Evolutionary conservation across 1,140 invertebrate species (phyloP).

Genomic region (Megathymus violae): DNA sequence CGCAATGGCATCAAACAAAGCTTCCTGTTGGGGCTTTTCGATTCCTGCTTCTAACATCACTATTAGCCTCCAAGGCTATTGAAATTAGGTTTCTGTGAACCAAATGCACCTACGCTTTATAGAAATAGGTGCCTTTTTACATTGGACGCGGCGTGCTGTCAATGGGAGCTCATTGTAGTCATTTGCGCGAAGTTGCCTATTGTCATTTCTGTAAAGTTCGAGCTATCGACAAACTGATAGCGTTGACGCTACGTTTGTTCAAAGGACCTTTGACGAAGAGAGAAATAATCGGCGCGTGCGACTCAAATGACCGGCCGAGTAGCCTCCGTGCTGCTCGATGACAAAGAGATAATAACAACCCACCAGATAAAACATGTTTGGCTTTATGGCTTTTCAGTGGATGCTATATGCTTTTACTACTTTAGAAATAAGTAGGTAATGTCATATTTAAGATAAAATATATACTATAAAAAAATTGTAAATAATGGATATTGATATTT

Average conservation of each 20-base stretch:
- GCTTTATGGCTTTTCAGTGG: not conserved
- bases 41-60: conserved; percentile 37
- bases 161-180: conserved; percentile 61
- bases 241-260: conserved; percentile 62
- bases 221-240: conserved; percentile 73
- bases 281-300: conserved; percentile 59
- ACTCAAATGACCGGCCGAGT: conserved; percentile 46
- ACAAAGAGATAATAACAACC: not conserved
- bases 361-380: not conserved
- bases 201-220: conserved; percentile 69
- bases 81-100: conserved; percentile 26
- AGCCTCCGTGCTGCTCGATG: conserved; percentile 11
- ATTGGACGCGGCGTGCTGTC: conserved; percentile 58
- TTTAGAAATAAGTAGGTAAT: too few species aligned
- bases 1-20: conserved; percentile 13
- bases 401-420: not conserved
- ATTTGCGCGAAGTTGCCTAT: conserved; percentile 69
- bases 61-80: conserved; percentile 33
- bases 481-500: too few species aligned
- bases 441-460: too few species aligned
- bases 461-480: too few species aligned
- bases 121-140: conserved; percentile 56
- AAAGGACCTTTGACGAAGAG: conserved; percentile 63
- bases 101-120: conserved; percentile 35
- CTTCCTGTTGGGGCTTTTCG: conserved; percentile 7